Evolutionary conservation across 2,888 invertebrate genomes (phyloP).

Genomic region (Andrena minutula): DNA sequence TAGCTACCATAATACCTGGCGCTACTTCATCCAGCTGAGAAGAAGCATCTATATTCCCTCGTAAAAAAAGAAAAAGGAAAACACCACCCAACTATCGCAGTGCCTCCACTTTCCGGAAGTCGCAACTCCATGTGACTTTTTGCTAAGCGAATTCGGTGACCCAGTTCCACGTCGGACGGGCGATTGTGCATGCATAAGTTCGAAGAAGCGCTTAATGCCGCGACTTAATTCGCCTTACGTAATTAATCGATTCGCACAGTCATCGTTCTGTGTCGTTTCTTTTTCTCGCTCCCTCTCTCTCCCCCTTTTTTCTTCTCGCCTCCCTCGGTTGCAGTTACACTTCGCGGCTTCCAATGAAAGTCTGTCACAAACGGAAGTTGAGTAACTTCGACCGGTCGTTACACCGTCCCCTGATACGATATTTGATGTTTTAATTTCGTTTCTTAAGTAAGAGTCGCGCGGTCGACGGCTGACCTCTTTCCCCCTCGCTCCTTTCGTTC

Average conservation of each 20-base stretch:
- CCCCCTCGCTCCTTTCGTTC: neutral
- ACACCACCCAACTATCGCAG: too few relatives aligned
- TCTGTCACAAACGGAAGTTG: constrained; percentile 36
- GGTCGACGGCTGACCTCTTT: neutral
- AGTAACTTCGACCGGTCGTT: constrained; percentile 26
- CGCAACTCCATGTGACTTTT: neutral
- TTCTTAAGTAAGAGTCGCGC: neutral
- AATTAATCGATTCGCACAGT: constrained; percentile 31
- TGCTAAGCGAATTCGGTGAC: constrained; percentile 23
- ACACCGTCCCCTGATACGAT: neutral
- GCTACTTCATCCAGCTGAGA: too few relatives aligned
- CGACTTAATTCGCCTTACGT: constrained; percentile 19
- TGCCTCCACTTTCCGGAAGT: neutral
- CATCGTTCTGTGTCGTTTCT: constrained; percentile 8
- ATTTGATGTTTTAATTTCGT: constrained; percentile 14
- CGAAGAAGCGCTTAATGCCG: constrained; percentile 8
- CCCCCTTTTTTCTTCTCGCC: neutral
- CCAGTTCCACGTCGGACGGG: constrained; percentile 5
- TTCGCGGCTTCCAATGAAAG: constrained; percentile 8
- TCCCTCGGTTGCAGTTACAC: neutral
- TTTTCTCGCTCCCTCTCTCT: too few relatives aligned
- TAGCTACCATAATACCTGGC: too few relatives aligned
- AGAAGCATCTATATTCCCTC: too few relatives aligned
- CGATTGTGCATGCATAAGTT: constrained; percentile 22
- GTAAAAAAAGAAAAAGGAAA: too few relatives aligned